phyloP scores from a whole-genome alignment of 2,113 vertebrate species.

The Solenodon paradoxus region DNA sequence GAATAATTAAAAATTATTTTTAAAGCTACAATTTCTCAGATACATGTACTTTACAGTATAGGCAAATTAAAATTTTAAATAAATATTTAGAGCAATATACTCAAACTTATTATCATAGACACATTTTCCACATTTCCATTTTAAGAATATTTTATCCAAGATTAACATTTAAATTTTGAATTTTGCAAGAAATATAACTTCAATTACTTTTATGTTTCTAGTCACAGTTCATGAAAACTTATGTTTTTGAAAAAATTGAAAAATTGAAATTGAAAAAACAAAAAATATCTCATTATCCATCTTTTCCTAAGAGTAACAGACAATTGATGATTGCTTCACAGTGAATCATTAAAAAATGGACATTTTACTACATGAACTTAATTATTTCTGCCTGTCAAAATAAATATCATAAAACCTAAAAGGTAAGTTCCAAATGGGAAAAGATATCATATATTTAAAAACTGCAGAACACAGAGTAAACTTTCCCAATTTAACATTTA shows the following conservation, averaged over 20 bases:
- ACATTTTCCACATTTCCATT: neutral
- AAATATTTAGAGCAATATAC: neutral
- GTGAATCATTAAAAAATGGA: neutral
- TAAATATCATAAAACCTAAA: neutral
- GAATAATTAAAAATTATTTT: neutral
- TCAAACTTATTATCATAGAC: neutral
- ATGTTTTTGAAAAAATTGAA: neutral
- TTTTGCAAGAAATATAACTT: neutral
- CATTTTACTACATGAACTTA: neutral
- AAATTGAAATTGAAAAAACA: conserved; percentile 3
- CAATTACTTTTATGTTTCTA: neutral
- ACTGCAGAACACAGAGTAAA: neutral
- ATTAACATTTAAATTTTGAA: neutral
- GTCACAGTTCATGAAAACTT: neutral
- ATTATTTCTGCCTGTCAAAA: neutral
- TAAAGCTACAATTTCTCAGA: conserved; percentile 16
- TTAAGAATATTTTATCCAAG: neutral
- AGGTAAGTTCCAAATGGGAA: neutral
- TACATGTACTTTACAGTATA: neutral
- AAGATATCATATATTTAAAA: neutral
- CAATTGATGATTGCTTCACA: neutral
- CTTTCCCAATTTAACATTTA: neutral
- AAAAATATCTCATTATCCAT: neutral
- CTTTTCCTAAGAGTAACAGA: neutral
- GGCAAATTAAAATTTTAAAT: conserved; percentile 17